phyloP scores from a whole-genome alignment of 2,888 invertebrate genomes.

The Lasioglossum malachurum region DNA sequence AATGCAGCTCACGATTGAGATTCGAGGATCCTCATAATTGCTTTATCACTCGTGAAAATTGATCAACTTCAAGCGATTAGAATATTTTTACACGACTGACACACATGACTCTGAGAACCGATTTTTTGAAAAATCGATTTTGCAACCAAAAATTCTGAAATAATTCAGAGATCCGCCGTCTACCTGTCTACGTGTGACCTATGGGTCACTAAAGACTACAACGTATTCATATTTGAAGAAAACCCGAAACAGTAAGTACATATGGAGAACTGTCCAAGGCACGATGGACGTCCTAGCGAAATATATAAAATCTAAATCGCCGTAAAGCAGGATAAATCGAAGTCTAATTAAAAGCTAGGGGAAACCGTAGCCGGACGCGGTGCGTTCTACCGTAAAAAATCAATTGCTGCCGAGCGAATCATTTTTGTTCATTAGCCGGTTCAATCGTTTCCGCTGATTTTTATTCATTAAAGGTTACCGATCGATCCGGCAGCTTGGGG shows the following conservation, averaged over 20 bases:
- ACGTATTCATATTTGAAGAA: too few relatives aligned
- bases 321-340: neutral
- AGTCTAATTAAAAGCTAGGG: constrained; percentile 43
- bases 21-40: neutral
- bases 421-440: constrained; percentile 57
- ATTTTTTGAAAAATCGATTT: too few relatives aligned
- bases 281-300: too few relatives aligned
- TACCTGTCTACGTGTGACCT: too few relatives aligned
- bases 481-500: neutral
- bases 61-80: neutral
- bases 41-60: neutral
- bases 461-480: constrained; percentile 46
- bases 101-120: too few relatives aligned
- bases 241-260: too few relatives aligned
- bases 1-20: neutral
- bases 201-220: too few relatives aligned
- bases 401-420: constrained; percentile 40
- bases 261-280: too few relatives aligned
- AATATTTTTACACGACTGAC: neutral
- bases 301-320: neutral
- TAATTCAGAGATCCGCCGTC: too few relatives aligned
- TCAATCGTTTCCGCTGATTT: constrained; percentile 53
- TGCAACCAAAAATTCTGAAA: too few relatives aligned
- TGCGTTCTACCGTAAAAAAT: constrained; percentile 33
- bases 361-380: neutral